These are phyloP conservation scores for Hippocampus guttulatus DNA, from an alignment of 2,113 vertebrate species.

Conservation along the genomic window DNA sequence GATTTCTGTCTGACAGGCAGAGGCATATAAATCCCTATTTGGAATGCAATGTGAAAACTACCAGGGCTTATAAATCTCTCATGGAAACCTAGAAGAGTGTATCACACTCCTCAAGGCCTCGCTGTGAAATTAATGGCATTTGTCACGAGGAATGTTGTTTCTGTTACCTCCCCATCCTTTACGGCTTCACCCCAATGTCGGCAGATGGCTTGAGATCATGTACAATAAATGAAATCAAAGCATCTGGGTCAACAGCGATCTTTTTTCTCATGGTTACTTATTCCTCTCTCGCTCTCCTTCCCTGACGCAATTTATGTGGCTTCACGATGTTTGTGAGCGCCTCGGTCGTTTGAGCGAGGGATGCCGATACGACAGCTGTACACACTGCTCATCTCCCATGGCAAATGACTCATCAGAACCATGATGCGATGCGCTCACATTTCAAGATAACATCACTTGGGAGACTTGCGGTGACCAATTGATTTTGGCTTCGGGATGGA, in stretches of 20 bases:
- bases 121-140: constrained; percentile 22
- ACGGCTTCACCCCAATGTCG: constrained; percentile 5
- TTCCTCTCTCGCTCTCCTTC: background rate
- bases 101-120: background rate
- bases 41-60: background rate
- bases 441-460: background rate
- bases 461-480: background rate
- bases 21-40: background rate
- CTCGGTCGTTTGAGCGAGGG: background rate
- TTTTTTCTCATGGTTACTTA: constrained; percentile 19
- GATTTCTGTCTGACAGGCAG: background rate
- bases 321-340: background rate
- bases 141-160: constrained; percentile 37
- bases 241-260: constrained; percentile 31
- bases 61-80: background rate
- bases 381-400: background rate
- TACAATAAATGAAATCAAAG: constrained; percentile 28
- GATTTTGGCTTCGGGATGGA: background rate
- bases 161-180: constrained; percentile 34
- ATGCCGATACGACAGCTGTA: constrained; percentile 3
- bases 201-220: constrained; percentile 3
- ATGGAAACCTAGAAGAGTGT: background rate
- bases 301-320: background rate
- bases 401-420: constrained; percentile 1
- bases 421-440: background rate